Evolutionary conservation across 37 sponge, comb jelly and placozoan genomes (phyloP).

Genomic region (Beroe ovata): DNA sequence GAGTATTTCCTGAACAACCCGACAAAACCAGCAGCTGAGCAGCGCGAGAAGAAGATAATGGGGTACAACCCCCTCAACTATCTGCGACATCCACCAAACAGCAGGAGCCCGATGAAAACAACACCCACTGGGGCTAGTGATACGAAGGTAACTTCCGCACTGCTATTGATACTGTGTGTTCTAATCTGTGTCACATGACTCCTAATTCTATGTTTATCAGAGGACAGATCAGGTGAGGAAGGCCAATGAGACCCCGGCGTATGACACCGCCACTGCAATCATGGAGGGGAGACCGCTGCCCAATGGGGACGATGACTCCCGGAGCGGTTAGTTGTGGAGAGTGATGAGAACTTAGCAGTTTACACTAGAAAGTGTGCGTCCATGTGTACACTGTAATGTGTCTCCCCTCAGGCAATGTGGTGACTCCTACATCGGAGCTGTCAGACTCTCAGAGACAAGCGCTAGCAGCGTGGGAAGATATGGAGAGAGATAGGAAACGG

Average conservation of each 20-base stretch:
- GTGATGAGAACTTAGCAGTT: too few relatives aligned
- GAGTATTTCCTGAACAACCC: slow-evolving; percentile 17
- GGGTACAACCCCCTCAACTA: slow-evolving; percentile 7
- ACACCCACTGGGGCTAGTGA: too few relatives aligned
- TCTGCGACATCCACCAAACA: background rate
- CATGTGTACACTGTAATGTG: background rate
- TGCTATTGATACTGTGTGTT: too few relatives aligned
- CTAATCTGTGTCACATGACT: too few relatives aligned
- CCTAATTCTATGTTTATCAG: too few relatives aligned
- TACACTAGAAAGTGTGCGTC: background rate
- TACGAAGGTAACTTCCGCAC: too few relatives aligned
- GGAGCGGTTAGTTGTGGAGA: background rate
- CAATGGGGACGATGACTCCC: slow-evolving; percentile 4
- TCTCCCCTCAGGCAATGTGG: slow-evolving; percentile 1
- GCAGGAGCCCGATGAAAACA: background rate
- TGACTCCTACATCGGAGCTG: background rate
- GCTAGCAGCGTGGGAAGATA: slow-evolving; percentile 24
- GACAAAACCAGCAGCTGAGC: background rate
- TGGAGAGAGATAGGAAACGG: background rate
- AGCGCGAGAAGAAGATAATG: background rate
- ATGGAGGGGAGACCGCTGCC: background rate
- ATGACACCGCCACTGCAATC: slow-evolving; percentile 39
- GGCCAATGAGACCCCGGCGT: too few relatives aligned
- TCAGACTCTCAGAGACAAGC: slow-evolving; percentile 2
- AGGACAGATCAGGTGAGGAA: too few relatives aligned